Percentiles rank a stretch among this genome's conserved stretches.
Conservation (phyloP, 1,140 invertebrate species). For the Dendroctonus ponderosae region DNA sequence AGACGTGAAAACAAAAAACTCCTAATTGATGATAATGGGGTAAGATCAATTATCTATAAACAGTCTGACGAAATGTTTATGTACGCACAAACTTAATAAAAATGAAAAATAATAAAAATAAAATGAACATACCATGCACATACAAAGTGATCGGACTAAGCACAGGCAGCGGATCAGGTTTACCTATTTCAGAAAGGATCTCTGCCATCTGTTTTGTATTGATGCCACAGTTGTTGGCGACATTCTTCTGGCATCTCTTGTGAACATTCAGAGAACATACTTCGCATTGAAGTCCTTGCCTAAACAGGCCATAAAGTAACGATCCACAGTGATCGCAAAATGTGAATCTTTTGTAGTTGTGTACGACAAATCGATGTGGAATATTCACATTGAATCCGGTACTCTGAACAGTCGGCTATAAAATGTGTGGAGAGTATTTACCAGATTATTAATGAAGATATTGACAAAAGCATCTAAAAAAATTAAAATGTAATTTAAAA, state of each 20-base stretch:
- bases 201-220: constrained; percentile 95
- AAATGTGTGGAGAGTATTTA: background rate
- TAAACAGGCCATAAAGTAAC: constrained; percentile 91
- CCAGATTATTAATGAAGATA: too few relatives aligned
- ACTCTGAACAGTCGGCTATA: constrained; percentile 58
- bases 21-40: too few relatives aligned
- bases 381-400: constrained; percentile 97
- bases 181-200: constrained; percentile 86
- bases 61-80: too few relatives aligned
- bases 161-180: constrained; percentile 17
- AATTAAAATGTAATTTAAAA: too few relatives aligned
- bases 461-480: too few relatives aligned
- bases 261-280: constrained; percentile 98
- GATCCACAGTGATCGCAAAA: constrained; percentile 99
- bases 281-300: constrained; percentile 97
- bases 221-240: constrained; percentile 98
- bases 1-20: too few relatives aligned
- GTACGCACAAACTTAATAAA: constrained; percentile 7
- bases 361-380: constrained; percentile 90
- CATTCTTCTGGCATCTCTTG: constrained; percentile 98
- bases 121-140: constrained; percentile 30
- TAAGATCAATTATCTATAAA: constrained; percentile 11
- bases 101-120: constrained; percentile 21
- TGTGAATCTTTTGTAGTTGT: constrained; percentile 96
- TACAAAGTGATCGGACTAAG: constrained; percentile 22